A percentile compares a stretch with the other conserved stretches of the same genome.
Evolutionary conservation across 2,113 vertebrate species (phyloP).

Genomic region (Raja brachyura): DNA sequence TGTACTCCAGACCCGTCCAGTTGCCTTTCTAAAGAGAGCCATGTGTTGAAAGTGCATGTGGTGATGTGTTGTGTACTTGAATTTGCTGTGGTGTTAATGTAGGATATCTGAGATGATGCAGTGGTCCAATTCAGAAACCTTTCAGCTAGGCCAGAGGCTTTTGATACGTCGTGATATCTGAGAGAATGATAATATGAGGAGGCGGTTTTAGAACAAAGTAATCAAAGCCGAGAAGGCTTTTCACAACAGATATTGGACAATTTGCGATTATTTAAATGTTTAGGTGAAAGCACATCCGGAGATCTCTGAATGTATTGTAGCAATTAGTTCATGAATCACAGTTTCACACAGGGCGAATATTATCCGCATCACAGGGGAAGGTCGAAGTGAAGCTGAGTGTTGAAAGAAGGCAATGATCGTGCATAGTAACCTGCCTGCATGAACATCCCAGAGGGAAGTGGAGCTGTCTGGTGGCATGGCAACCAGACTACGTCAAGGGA

Average conservation of each 20-base stretch:
- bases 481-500: conserved; percentile 6
- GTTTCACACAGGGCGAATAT: background rate
- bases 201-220: too few species aligned
- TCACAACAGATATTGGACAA: background rate
- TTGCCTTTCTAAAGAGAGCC: background rate
- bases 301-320: background rate
- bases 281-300: background rate
- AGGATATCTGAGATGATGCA: background rate
- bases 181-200: background rate
- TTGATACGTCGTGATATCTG: background rate
- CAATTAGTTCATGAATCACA: background rate
- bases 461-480: conserved; percentile 26
- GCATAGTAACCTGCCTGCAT: background rate
- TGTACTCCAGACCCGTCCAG: background rate
- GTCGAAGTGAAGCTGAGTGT: background rate
- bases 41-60: background rate
- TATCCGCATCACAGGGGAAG: background rate
- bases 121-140: background rate
- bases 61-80: background rate
- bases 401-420: background rate
- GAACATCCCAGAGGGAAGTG: background rate
- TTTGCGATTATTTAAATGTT: background rate
- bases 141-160: background rate
- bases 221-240: background rate
- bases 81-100: background rate